These are phyloP conservation scores for Mormoops blainvillei DNA, from an alignment of 2,113 vertebrate species.

Conservation along the genomic window DNA sequence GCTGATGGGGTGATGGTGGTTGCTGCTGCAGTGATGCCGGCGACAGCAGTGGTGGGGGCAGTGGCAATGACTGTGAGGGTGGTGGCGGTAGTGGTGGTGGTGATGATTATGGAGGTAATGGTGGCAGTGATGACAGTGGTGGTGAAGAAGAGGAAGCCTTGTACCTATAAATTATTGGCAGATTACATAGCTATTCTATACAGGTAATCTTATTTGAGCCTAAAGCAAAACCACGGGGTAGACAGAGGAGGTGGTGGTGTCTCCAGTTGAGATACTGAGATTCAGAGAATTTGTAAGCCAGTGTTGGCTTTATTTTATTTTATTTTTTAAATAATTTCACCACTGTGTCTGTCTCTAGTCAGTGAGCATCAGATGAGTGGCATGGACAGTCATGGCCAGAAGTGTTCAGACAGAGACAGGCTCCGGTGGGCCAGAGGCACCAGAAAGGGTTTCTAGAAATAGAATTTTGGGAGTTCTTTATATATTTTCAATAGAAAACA, in stretches of 20 bases:
- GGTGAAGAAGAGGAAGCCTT: not conserved
- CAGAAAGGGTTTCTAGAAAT: not conserved
- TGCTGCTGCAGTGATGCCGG: not conserved
- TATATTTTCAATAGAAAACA: not conserved
- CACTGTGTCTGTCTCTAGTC: not conserved
- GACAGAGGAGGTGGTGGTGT: not conserved
- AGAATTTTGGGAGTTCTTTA: not conserved
- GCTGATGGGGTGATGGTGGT: not conserved
- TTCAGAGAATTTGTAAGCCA: not conserved
- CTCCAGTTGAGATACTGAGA: not conserved
- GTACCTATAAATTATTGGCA: not conserved
- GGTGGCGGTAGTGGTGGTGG: not conserved
- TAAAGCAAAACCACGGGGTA: not conserved
- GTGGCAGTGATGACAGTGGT: accelerated
- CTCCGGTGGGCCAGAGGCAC: not conserved
- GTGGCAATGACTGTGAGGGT: not conserved
- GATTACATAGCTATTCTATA: not conserved
- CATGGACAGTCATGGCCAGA: not conserved
- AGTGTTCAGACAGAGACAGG: not conserved
- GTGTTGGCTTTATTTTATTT: not conserved
- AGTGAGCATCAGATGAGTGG: not conserved
- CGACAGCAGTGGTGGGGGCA: not conserved
- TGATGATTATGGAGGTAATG: not conserved
- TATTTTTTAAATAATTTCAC: not conserved
- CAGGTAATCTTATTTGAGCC: not conserved